A percentile compares a stretch with the other conserved stretches of the same genome.
Conservation (phyloP, 2,113 vertebrate genomes). For the Hydrolagus affinis region DNA sequence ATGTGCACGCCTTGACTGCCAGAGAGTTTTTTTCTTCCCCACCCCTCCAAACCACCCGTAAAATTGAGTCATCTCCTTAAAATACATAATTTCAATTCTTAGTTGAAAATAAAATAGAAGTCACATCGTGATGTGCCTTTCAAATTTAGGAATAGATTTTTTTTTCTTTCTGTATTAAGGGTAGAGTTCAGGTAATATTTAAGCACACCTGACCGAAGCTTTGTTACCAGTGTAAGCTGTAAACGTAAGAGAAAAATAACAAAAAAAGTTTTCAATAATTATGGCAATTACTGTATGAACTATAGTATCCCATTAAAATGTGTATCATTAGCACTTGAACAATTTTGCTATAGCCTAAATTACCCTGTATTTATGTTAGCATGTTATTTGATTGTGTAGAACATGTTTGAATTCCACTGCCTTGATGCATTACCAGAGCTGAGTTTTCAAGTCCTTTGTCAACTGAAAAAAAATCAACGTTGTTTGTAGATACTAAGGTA, state of each 20-base stretch:
- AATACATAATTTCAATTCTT: slow-evolving; percentile 41
- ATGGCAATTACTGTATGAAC: slow-evolving; percentile 55
- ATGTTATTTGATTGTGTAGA: slow-evolving; percentile 63
- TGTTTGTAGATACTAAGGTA: slow-evolving; percentile 34
- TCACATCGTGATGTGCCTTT: slow-evolving; percentile 76
- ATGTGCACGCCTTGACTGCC: slow-evolving; percentile 14
- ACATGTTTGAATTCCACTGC: slow-evolving; percentile 47
- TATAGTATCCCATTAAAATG: slow-evolving; percentile 54
- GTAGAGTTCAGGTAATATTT: slow-evolving; percentile 55
- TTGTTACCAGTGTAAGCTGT: slow-evolving; percentile 54
- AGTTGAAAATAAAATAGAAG: slow-evolving; percentile 47
- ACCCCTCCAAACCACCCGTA: neutral
- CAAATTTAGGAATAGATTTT: slow-evolving; percentile 59
- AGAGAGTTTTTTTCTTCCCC: neutral
- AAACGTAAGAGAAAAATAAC: slow-evolving; percentile 49
- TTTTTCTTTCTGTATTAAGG: slow-evolving; percentile 60
- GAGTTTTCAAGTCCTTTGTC: slow-evolving; percentile 50
- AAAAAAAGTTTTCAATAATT: slow-evolving; percentile 51
- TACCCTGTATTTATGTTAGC: slow-evolving; percentile 65
- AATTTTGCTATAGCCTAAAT: slow-evolving; percentile 56
- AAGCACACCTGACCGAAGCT: slow-evolving; percentile 55
- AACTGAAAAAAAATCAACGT: slow-evolving; percentile 39
- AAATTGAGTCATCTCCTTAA: neutral
- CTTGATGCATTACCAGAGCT: slow-evolving; percentile 46
- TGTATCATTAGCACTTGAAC: slow-evolving; percentile 58